A percentile compares a stretch with the other conserved stretches of the same genome.
phyloP scores from a whole-genome alignment of 2,797 vertebrate species.

The Leptatherina wallacei region DNA sequence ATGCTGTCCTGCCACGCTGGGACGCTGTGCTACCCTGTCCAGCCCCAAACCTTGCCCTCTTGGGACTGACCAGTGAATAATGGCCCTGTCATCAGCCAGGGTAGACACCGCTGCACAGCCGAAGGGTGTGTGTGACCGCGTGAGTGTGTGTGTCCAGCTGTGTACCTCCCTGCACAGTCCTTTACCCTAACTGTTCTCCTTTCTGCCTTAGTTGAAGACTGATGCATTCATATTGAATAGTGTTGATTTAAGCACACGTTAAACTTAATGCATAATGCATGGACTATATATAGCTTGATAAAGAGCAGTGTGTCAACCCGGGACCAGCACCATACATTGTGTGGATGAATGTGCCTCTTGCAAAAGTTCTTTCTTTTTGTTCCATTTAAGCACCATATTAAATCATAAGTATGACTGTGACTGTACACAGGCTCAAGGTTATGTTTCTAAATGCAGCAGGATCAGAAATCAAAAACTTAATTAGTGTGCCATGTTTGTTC shows the following conservation, averaged over 20 bases:
- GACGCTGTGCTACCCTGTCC: constrained; percentile 76
- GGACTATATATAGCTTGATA: constrained; percentile 85
- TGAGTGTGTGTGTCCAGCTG: constrained; percentile 37
- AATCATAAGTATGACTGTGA: constrained; percentile 76
- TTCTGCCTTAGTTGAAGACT: constrained; percentile 69
- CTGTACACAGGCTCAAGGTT: constrained; percentile 78
- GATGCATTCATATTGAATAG: constrained; percentile 75
- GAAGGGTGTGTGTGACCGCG: constrained; percentile 74
- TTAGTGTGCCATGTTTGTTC: constrained; percentile 78
- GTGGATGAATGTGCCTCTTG: constrained; percentile 78
- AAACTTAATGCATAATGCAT: constrained; percentile 81
- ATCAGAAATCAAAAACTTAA: constrained; percentile 82
- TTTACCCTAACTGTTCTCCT: constrained; percentile 73
- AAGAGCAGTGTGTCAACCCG: constrained; percentile 77
- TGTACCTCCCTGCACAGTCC: constrained; percentile 57
- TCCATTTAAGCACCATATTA: constrained; percentile 80
- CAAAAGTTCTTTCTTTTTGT: constrained; percentile 80
- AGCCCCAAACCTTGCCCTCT: constrained; percentile 88
- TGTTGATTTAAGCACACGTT: constrained; percentile 82
- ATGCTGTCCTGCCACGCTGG: constrained; percentile 70
- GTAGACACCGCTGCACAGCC: constrained; percentile 83
- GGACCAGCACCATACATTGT: constrained; percentile 80
- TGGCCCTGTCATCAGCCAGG: constrained; percentile 91
- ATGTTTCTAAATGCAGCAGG: constrained; percentile 80
- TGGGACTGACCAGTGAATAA: constrained; percentile 92